Evolutionary conservation across 2,797 vertebrate species (phyloP).

Genomic region (Megaceryle alcyon): DNA sequence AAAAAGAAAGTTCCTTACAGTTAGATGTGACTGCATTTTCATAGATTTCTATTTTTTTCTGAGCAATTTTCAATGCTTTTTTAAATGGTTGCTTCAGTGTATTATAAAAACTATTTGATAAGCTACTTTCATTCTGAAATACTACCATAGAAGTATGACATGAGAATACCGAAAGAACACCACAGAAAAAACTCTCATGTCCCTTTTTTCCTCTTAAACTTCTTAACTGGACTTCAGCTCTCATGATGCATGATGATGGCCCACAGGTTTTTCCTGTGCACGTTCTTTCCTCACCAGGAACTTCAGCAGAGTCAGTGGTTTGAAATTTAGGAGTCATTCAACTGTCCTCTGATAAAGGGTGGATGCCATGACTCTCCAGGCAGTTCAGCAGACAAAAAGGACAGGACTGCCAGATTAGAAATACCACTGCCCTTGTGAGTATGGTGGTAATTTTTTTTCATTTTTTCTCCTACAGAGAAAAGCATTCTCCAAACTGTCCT

Average conservation of each 20-base stretch:
- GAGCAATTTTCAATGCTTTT: neutral
- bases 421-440: neutral
- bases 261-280: neutral
- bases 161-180: neutral
- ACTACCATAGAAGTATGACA: neutral
- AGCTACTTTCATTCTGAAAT: neutral
- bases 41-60: too few relatives aligned
- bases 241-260: rapidly evolving
- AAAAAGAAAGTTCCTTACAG: neutral
- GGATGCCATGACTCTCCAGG: neutral
- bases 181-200: neutral
- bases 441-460: neutral
- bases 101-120: neutral
- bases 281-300: neutral
- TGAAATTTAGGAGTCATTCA: neutral
- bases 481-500: neutral
- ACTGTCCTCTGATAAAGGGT: neutral
- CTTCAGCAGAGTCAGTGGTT: neutral
- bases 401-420: neutral
- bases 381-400: neutral
- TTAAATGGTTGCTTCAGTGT: neutral
- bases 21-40: neutral
- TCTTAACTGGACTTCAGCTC: neutral
- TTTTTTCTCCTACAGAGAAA: neutral
- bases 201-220: neutral